phyloP scores from a whole-genome alignment of 2,888 invertebrate species.

The Xylota sylvarum region DNA sequence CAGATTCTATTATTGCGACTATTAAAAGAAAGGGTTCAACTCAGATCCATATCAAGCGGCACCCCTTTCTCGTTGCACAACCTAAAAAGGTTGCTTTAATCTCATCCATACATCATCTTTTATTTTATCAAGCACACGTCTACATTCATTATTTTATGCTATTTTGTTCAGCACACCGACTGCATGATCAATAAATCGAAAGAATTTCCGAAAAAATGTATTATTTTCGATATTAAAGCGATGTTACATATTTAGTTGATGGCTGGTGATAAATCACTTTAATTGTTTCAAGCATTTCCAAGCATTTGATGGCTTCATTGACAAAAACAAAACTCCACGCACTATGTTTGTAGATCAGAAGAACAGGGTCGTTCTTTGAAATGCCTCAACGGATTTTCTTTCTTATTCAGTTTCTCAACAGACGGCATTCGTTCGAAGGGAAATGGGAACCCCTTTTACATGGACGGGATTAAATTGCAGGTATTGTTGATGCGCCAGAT shows the following conservation, averaged over 20 bases:
- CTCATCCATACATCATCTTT: conserved; percentile 71
- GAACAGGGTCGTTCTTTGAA: neutral
- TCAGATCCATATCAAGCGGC: conserved; percentile 46
- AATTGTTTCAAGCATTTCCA: conserved; percentile 40
- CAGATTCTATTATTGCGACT: conserved; percentile 66
- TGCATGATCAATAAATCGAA: conserved; percentile 54
- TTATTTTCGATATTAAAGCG: conserved; percentile 41
- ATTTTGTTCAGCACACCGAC: neutral
- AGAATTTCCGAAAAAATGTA: conserved; percentile 27
- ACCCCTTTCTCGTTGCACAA: conserved; percentile 54
- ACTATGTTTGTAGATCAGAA: too few relatives aligned
- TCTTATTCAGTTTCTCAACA: neutral
- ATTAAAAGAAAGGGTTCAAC: conserved; percentile 71
- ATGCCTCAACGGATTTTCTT: neutral
- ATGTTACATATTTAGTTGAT: conserved; percentile 41
- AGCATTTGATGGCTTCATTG: conserved; percentile 49
- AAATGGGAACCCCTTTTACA: conserved; percentile 39
- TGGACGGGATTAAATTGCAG: conserved; percentile 60
- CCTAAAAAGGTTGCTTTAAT: conserved; percentile 44
- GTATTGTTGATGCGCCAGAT: conserved; percentile 53
- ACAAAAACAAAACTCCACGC: neutral
- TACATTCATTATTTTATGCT: conserved; percentile 43
- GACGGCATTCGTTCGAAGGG: neutral
- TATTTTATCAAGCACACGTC: conserved; percentile 68
- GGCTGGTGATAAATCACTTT: conserved; percentile 64